Base-by-base conservation (phyloP, 2,113 vertebrate genomes). In the Pica pica region DNA sequence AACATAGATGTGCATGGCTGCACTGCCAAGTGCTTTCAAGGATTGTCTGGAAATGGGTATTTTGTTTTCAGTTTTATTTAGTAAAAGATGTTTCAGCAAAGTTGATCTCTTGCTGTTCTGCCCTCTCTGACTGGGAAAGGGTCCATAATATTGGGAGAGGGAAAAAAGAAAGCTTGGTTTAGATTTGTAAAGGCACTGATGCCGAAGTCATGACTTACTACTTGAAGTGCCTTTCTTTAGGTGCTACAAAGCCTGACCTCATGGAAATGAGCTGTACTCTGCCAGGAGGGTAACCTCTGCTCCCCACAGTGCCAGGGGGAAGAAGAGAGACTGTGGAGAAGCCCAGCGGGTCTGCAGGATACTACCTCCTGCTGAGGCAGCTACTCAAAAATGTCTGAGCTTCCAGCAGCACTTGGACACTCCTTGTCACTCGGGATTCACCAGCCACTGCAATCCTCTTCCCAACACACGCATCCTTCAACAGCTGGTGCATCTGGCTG, bases 231-330 rank as follows among this genome's bases (percentile, higher is more conserved):
- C 31, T 78, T 94, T 90, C 47, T 86, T 91, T 31, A 65, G 33
- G 16, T 83, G 59, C 10, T 17, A n/a, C 33, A 68, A 76, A 83
- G 27, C 23, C 71, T 2, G 0, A 63, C 35, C 37, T 49, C 42
- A 35, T n/a, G 1, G 4, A 87, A 69, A 49, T 61, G 37, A 77
- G 50, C 50, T 26, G 6, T n/a, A 31, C 7, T 14, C 33, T 59
- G 13, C 12, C 49, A 56, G 33, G 27, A 42, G 20, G 35, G 8
- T 31, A 13, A 82, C 8, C 37, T 64, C 33, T 41, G 26, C 17
- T 71, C 20, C 22, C 28, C 7, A 1, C 0, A 2, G 22, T 1
- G 2, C 7, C 20, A 49, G 7, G 17, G 15, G 26, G 26, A 83
- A 80, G 23, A 35, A 24, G 31, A 68, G 21, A 42, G 19, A 33